phyloP scores from a whole-genome alignment of 2,888 invertebrate species.

The Coecobrya sp. region DNA sequence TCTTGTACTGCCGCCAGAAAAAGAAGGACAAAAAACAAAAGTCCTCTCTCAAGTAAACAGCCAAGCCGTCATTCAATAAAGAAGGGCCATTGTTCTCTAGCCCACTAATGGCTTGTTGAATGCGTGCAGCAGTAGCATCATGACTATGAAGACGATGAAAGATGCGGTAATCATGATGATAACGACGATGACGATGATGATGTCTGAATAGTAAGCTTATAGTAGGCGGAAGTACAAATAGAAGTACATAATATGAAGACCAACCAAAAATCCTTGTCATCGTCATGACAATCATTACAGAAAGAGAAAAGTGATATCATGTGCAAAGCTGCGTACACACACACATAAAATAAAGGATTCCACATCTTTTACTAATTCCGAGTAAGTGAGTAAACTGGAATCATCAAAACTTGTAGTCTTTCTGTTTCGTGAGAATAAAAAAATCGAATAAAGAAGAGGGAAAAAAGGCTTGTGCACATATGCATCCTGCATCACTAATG shows the following conservation, averaged over 20 bases:
- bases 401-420: neutral
- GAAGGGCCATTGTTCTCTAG: neutral
- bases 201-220: neutral
- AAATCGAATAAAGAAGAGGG: neutral
- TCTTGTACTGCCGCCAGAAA: slow-evolving; percentile 9
- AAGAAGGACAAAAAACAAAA: neutral
- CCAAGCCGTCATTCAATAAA: neutral
- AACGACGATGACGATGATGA: slow-evolving; percentile 25
- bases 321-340: slow-evolving; percentile 16
- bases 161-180: neutral
- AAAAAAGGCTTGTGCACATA: neutral
- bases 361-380: slow-evolving; percentile 16
- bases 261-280: neutral
- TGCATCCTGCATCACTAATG: slow-evolving; percentile 55
- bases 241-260: slow-evolving; percentile 3
- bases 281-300: neutral
- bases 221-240: slow-evolving; percentile 48
- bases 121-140: neutral
- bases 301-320: slow-evolving; percentile 5
- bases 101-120: slow-evolving; percentile 38
- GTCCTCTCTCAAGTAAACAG: slow-evolving; percentile 30
- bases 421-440: neutral
- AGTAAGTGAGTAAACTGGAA: neutral
- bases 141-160: neutral
- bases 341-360: slow-evolving; percentile 2